phyloP scores from a whole-genome alignment of 2,888 invertebrate genomes.

The Ceriagrion tenellum region DNA sequence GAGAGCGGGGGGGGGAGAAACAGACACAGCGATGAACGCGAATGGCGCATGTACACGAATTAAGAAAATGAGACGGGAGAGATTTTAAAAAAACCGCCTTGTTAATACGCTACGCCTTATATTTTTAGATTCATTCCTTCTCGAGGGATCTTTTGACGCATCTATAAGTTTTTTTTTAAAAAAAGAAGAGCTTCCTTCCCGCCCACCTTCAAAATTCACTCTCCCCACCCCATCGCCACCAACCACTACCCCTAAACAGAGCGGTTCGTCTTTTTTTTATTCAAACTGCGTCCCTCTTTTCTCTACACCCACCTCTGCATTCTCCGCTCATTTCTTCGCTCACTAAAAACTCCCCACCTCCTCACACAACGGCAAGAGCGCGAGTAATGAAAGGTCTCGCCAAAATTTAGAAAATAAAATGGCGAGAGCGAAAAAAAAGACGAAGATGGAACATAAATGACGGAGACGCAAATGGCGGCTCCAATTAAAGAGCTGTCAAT shows the following conservation, averaged over 20 bases:
- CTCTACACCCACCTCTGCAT: background rate
- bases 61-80: background rate
- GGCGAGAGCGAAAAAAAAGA: too few relatives aligned
- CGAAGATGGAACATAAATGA: conserved; percentile 13
- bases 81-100: background rate
- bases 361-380: background rate
- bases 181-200: background rate
- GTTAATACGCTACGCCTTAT: conserved; percentile 8
- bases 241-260: background rate
- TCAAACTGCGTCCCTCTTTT: too few relatives aligned
- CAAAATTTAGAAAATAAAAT: conserved; percentile 15
- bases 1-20: too few relatives aligned
- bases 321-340: too few relatives aligned
- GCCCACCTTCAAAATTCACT: background rate
- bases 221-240: background rate
- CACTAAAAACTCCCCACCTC: background rate
- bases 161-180: background rate
- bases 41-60: background rate
- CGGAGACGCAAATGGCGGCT: conserved; percentile 51
- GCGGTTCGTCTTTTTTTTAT: too few relatives aligned
- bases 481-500: conserved; percentile 62
- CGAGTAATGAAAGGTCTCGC: conserved; percentile 46
- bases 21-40: background rate
- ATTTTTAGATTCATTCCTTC: conserved; percentile 16
- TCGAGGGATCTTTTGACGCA: background rate